phyloP scores from a whole-genome alignment of 2,888 invertebrate genomes.

The Acrobasis consociella region DNA sequence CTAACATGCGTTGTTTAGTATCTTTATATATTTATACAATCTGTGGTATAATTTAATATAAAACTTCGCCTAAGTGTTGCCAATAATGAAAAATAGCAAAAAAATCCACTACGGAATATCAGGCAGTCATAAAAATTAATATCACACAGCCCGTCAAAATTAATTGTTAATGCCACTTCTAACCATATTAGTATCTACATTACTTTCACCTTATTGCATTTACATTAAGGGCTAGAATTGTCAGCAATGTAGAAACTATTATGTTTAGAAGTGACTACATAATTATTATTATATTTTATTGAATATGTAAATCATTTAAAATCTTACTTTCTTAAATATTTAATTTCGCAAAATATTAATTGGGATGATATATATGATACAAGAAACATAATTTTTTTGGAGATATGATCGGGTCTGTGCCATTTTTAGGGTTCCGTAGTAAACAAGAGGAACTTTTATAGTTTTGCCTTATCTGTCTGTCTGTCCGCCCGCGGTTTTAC shows the following conservation, averaged over 20 bases:
- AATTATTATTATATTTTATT: no score
- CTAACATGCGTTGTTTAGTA: slow-evolving; percentile 43
- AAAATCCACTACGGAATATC: slow-evolving; percentile 45
- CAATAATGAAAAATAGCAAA: slow-evolving; percentile 36
- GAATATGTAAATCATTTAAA: slow-evolving; percentile 14
- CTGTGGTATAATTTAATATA: slow-evolving; percentile 24
- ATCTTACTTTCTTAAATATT: slow-evolving; percentile 4
- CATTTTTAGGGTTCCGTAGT: no score
- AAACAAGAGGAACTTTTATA: no score
- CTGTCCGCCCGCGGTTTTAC: no score
- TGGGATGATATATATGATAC: slow-evolving; percentile 16
- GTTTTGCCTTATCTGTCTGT: no score
- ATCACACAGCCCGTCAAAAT: slow-evolving; percentile 42
- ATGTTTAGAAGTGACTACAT: slow-evolving; percentile 1
- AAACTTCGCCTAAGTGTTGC: slow-evolving; percentile 27
- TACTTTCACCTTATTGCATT: neutral
- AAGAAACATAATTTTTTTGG: slow-evolving; percentile 16
- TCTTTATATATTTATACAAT: slow-evolving; percentile 24
- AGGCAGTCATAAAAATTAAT: slow-evolving; percentile 53
- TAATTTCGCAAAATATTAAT: slow-evolving; percentile 14
- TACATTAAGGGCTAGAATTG: neutral
- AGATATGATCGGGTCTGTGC: slow-evolving; percentile 45
- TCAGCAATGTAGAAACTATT: neutral
- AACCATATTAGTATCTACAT: neutral
- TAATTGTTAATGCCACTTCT: slow-evolving; percentile 5